Conservation (phyloP, 2,888 invertebrate species). For the Phorcus lineatus region DNA sequence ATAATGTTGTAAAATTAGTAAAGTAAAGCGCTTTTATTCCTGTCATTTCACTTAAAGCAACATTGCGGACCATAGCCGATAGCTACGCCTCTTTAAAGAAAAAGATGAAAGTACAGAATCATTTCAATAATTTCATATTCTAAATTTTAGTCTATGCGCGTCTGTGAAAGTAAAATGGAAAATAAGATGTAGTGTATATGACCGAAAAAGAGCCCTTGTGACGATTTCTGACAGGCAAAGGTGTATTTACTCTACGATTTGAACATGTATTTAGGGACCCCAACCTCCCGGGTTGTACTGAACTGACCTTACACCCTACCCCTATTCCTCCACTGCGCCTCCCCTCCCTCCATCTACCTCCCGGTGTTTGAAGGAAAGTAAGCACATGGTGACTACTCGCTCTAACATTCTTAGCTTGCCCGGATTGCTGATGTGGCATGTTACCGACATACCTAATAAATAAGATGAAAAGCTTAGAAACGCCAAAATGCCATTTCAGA, state of each 20-base stretch:
- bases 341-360: neutral
- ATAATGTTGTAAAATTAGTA: too few species aligned
- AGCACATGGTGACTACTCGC: constrained; percentile 9
- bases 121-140: too few species aligned
- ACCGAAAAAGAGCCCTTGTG: too few species aligned
- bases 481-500: constrained; percentile 28
- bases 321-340: neutral
- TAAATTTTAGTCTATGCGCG: too few species aligned
- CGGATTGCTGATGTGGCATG: constrained; percentile 29
- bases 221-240: too few species aligned
- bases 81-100: too few species aligned
- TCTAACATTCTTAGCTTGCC: constrained; percentile 11
- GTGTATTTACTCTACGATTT: neutral
- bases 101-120: too few species aligned
- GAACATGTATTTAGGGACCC: neutral
- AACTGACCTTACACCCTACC: neutral
- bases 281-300: neutral
- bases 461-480: constrained; percentile 39
- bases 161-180: too few species aligned
- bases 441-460: constrained; percentile 38
- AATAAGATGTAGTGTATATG: too few species aligned
- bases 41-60: too few species aligned
- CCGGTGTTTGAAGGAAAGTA: constrained; percentile 15
- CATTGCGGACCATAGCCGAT: too few species aligned
- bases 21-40: too few species aligned